Evolutionary conservation across 2,888 invertebrate species (phyloP), one percentile per base, ranked within the genome.

Genomic region (Cataglyphis albicans): DNA sequence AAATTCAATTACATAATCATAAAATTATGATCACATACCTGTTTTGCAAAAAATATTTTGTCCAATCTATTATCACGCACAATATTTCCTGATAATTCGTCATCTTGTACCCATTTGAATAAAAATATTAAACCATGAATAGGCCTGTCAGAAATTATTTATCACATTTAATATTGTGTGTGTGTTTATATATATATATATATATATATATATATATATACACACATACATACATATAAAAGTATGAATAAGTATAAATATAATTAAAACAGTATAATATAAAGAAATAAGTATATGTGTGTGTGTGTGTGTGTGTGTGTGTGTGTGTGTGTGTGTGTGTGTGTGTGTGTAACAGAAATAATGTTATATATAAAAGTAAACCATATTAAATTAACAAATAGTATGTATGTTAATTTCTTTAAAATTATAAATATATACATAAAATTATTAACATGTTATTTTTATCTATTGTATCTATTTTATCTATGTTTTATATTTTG

Each of bases 91-190:
- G 97, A 96, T 0, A 97, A 97, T 91, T 97, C 97, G 90, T 98
- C 97, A 92, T 98, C 97, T 93, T 97, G 97, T 21, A 98, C 96
- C 97, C 98, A 99, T 95, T 99, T 99, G 95, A 99, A 99, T 78
- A 99, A 95, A 94, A 99, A 99, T 94, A 99, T 98, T 75, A 99
- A 96, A 38, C 99, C 99, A 95, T 99, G 99, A n/a, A 99, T 97
- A 0, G 99, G 99, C 93, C 98, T 98, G 93, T 64, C 95, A 95
- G 10, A 78, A 82, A 86, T 65, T 48, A 48, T 9, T 61, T 81
- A 48, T 29, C n/a, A 29, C 4, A 67, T 52, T 52, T 52, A 52
- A 52, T 52, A 52, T n/a, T n/a, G 7, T 52, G 29, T 29, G 29
- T 29, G 29, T 29, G 29, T 29, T 29, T 29, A 25, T 25, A 25